These are phyloP conservation scores for Oreochromis mossambicus DNA, from an alignment of 2,797 vertebrate species.

Conservation along the genomic window DNA sequence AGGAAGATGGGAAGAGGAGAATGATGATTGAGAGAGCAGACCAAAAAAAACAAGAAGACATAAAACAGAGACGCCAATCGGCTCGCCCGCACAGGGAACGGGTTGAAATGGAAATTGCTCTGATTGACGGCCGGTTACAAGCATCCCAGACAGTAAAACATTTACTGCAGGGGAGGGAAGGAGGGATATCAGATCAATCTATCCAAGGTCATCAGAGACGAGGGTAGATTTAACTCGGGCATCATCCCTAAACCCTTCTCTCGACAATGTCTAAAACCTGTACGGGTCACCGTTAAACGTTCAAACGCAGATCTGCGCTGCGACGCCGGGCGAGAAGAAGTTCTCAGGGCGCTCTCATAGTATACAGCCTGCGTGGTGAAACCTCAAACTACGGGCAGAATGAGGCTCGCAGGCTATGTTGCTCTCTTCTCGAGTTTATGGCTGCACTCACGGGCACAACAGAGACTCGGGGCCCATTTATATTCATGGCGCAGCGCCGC, in stretches of 20 bases:
- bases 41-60: neutral
- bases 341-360: neutral
- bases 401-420: constrained; percentile 2
- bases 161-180: constrained; percentile 25
- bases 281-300: neutral
- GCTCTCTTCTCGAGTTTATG: constrained; percentile 40
- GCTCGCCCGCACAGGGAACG: neutral
- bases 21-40: neutral
- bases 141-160: constrained; percentile 35
- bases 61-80: neutral
- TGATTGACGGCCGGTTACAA: constrained; percentile 36
- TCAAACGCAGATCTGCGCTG: neutral
- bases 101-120: neutral
- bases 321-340: neutral
- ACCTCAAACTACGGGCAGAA: constrained; percentile 11
- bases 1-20: neutral
- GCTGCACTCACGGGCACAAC: constrained; percentile 41
- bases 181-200: constrained; percentile 29
- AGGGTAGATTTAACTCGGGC: constrained; percentile 42
- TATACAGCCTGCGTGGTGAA: constrained; percentile 13
- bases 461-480: constrained; percentile 48
- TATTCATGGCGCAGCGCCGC: constrained; percentile 52
- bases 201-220: constrained; percentile 60
- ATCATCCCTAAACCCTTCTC: constrained; percentile 17
- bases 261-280: constrained; percentile 4